Evolutionary conservation across 2,113 vertebrate genomes (phyloP).

Genomic region (Arizona elegans): DNA sequence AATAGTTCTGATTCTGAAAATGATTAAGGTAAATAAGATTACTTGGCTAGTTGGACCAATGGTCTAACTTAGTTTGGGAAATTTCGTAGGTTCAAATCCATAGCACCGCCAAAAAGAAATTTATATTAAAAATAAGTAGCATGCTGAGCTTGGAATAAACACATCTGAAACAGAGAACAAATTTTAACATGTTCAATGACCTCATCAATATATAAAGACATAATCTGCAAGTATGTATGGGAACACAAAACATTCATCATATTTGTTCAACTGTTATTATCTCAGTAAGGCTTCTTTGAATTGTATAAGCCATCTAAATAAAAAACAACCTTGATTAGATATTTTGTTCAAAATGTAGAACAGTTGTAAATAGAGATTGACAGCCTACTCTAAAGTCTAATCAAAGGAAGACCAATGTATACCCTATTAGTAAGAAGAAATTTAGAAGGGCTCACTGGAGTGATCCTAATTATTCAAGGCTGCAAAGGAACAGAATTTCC

Average conservation of each 20-base stretch:
- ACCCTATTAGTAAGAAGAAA: constrained; percentile 1
- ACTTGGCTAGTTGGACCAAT: background rate
- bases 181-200: background rate
- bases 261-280: background rate
- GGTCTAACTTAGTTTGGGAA: background rate
- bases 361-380: background rate
- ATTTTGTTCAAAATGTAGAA: background rate
- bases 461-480: constrained; percentile 7
- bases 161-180: background rate
- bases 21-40: background rate
- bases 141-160: background rate
- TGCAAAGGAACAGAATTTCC: constrained; percentile 8
- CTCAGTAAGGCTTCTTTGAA: background rate
- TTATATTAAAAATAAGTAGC: background rate
- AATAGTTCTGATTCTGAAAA: background rate
- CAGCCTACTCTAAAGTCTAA: background rate
- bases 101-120: background rate
- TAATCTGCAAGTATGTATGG: background rate
- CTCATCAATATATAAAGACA: background rate
- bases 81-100: background rate
- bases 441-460: background rate
- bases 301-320: background rate
- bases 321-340: too few species aligned
- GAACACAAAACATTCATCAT: background rate
- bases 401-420: background rate